phyloP scores from a whole-genome alignment of 2,888 invertebrate species.

The Ophion ellenae region DNA sequence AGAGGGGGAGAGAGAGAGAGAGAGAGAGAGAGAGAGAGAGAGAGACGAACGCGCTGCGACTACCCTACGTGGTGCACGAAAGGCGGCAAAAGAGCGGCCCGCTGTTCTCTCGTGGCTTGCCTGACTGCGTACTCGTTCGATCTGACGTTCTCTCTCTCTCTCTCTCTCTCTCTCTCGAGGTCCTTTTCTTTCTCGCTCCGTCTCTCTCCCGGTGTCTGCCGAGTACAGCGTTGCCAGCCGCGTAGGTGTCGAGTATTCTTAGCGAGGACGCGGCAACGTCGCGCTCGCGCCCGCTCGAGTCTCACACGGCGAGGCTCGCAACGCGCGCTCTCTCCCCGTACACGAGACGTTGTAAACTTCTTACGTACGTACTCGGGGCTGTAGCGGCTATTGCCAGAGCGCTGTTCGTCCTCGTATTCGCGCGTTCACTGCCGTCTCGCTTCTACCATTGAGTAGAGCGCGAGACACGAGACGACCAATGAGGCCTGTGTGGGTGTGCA shows the following conservation, averaged over 20 bases:
- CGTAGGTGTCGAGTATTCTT: conserved; percentile 56
- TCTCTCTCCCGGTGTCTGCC: conserved; percentile 16
- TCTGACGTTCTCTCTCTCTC: conserved; percentile 36
- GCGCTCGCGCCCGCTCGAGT: background rate
- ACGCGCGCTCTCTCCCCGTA: background rate
- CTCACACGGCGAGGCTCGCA: background rate
- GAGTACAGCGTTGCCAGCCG: conserved; percentile 60
- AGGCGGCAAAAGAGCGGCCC: conserved; percentile 48
- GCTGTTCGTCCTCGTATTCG: conserved; percentile 32
- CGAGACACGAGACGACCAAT: background rate
- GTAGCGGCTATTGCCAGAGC: background rate
- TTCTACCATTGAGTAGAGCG: conserved; percentile 29
- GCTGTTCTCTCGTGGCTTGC: conserved; percentile 54
- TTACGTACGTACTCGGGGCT: background rate
- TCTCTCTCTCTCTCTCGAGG: background rate
- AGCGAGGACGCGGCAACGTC: conserved; percentile 40
- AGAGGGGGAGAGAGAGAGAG: too few species aligned
- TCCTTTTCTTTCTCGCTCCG: background rate
- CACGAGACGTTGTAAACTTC: background rate
- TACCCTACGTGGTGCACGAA: conserved; percentile 49
- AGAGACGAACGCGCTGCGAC: conserved; percentile 50
- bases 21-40: background rate
- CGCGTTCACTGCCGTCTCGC: conserved; percentile 30
- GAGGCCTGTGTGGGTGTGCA: background rate
- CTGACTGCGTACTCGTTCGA: conserved; percentile 64